Evolutionary conservation across 2,797 vertebrate genomes (phyloP).

Genomic region (Percopsis omiscomaycus): DNA sequence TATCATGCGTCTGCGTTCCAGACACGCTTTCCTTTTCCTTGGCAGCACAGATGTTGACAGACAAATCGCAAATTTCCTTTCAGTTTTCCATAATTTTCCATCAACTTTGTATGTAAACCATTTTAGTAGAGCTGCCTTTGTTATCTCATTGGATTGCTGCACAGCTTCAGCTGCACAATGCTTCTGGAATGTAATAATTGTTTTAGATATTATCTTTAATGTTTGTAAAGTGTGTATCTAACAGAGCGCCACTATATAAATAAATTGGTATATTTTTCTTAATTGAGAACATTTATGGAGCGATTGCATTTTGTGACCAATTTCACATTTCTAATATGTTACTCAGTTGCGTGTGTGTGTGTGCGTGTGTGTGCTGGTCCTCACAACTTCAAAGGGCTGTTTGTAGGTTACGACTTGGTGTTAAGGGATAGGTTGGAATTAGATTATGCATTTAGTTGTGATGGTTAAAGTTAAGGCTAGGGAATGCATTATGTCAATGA

Average conservation of each 20-base stretch:
- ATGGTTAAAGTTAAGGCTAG: neutral
- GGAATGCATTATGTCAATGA: neutral
- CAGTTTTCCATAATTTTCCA: neutral
- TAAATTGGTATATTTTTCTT: constrained; percentile 17
- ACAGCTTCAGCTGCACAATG: constrained; percentile 20
- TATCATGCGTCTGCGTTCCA: neutral
- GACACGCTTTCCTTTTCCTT: neutral
- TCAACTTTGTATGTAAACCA: neutral
- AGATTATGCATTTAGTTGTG: neutral
- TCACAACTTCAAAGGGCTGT: too few species aligned
- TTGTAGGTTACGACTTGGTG: neutral
- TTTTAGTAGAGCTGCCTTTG: neutral
- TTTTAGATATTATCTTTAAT: constrained; percentile 38
- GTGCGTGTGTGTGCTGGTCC: neutral
- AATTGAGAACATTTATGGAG: constrained; percentile 14
- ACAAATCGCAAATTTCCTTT: neutral
- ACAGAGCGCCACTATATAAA: constrained; percentile 31
- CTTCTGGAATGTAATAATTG: constrained; percentile 44
- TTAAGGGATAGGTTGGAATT: neutral
- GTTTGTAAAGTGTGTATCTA: constrained; percentile 20
- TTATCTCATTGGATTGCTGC: neutral
- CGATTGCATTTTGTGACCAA: constrained; percentile 14
- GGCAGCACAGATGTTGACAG: neutral
- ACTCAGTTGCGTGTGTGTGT: too few species aligned
- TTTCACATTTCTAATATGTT: constrained; percentile 15